Base-by-base conservation (phyloP, 2,888 invertebrate species). In the Eurytoma adleriae region DNA sequence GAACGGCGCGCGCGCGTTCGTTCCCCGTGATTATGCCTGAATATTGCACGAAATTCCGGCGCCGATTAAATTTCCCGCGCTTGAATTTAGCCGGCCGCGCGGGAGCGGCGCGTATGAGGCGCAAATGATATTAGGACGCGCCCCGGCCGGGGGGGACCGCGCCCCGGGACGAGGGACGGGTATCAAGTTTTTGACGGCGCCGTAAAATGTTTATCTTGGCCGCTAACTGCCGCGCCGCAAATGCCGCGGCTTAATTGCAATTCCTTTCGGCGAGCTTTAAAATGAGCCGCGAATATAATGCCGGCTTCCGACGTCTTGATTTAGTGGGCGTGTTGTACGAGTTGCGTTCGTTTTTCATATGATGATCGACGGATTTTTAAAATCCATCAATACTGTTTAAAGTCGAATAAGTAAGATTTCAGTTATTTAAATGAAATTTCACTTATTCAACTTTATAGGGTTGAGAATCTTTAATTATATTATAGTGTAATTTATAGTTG, bases 41-140 rank as follows among this genome's bases (percentile, higher is more conserved):
- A 82, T 80, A 83, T 83, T 82, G 82, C 68, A 80, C 67, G 80
- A 72, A 78, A 82, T 80, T 80, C 74, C 77, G 67, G 30, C 27
- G 66, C 18, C 78, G 80, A 82, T 82, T 82, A 78, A 78, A 80
- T 83, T 82, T 79, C 61, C 66, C 72, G 56, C 52, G 52, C 74
- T 74, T 69, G 70, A 70, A 70, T 79, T 57, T 57, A 57, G 74
- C 57, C 74, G 30, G 27, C 14, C 48, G 59, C 52, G 20, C 40
- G 48, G 40, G 40, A 40, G 40, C 40, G 10, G 13, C 48, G 40
- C 24, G 52, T 62, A 20, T 27, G 48, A 52, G 52, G 73, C 62
- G 50, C n/a, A 71, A 79, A 79, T 71, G 75, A 67, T 56, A 66
- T 73, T 74, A 61, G 27, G 56, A 27, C 40, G n/a, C n/a, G n/a